Base-by-base conservation (phyloP, 2,797 vertebrate genomes). In the Oreochromis mossambicus region DNA sequence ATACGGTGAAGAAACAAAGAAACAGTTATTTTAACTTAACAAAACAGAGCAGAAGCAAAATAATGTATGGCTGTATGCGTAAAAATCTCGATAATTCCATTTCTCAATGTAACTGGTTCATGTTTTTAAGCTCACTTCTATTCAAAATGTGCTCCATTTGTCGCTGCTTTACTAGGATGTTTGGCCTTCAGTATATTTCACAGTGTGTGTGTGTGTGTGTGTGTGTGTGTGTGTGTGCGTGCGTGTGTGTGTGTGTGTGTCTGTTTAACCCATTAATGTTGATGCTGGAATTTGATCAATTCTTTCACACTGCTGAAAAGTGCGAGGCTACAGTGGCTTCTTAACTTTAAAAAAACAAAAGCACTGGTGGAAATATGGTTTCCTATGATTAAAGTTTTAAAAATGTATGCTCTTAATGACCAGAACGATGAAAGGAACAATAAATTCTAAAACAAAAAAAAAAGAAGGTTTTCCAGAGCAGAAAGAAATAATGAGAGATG, bases 171-270 rank as follows among this genome's bases (percentile, higher is more conserved):
- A 48, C 9, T 29, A 7, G 43, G 43, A 19, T 19, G 68, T 8
- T 48, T 48, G 3, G 24, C 0, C 9, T 73, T 48, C 3, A 12
- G 9, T 29, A 2, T 11, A 46, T 73, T 73, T 29, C 21, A 73
- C 2, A 19, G 41, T 48, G 58, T 1, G 24, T 3, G 17, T 61
- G 52, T 4, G 2, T 24, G 52, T 0, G 11, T 24, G 21, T 4
- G 3, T 52, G 19, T n/a, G 51, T 52, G 26, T 24, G 41, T 46
- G 58, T 1, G 24, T 3, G 17, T 61, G 52, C 24, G 24, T 24
- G 24, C 24, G 24, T 4, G 2, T 13, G 52, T 0, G 11, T 24
- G 21, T 19, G 58, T 21, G 11, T 5, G 58, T 7, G 61, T 0
- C 24, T 1, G 24, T 48, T 73, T 19, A 48, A 48, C 9, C 15